phyloP scores from a whole-genome alignment of 2,888 invertebrate species.

The Habrosyne pyritoides region DNA sequence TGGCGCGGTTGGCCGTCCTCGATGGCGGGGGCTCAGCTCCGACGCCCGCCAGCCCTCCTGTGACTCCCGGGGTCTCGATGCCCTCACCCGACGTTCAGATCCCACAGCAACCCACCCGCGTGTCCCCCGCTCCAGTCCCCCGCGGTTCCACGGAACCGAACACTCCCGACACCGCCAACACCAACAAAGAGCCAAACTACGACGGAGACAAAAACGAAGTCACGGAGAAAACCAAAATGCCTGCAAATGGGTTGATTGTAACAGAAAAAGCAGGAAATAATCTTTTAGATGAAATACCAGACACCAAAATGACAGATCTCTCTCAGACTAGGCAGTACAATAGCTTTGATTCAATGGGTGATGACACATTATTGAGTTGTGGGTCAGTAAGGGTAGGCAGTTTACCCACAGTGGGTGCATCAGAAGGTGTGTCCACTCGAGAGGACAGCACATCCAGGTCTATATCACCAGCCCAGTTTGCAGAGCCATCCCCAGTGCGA shows the following conservation, averaged over 20 bases:
- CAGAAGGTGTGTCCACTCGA: constrained; percentile 65
- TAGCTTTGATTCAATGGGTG: constrained; percentile 79
- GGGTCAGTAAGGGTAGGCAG: constrained; percentile 72
- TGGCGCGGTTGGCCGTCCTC: constrained; percentile 88
- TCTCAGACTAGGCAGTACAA: constrained; percentile 78
- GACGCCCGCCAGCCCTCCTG: constrained; percentile 75
- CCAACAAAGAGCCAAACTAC: constrained; percentile 69
- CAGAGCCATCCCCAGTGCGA: constrained; percentile 70
- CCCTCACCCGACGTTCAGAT: constrained; percentile 53
- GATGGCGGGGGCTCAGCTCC: constrained; percentile 78
- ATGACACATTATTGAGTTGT: constrained; percentile 73
- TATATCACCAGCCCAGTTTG: constrained; percentile 77
- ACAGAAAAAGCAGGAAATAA: constrained; percentile 78
- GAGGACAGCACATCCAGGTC: constrained; percentile 76
- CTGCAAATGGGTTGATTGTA: constrained; percentile 75
- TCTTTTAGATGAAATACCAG: constrained; percentile 78
- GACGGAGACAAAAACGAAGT: constrained; percentile 64
- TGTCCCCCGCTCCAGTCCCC: constrained; percentile 52
- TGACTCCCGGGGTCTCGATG: constrained; percentile 72
- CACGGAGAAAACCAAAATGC: constrained; percentile 66
- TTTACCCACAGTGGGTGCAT: constrained; percentile 62
- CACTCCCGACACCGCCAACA: constrained; percentile 58
- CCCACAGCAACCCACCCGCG: constrained; percentile 45
- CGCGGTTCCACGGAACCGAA: constrained; percentile 60
- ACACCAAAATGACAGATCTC: constrained; percentile 80